A percentile compares a stretch with the other conserved stretches of the same genome.
Conservation (phyloP, 2,888 invertebrate genomes). For the Lacanobia wlatinum region DNA sequence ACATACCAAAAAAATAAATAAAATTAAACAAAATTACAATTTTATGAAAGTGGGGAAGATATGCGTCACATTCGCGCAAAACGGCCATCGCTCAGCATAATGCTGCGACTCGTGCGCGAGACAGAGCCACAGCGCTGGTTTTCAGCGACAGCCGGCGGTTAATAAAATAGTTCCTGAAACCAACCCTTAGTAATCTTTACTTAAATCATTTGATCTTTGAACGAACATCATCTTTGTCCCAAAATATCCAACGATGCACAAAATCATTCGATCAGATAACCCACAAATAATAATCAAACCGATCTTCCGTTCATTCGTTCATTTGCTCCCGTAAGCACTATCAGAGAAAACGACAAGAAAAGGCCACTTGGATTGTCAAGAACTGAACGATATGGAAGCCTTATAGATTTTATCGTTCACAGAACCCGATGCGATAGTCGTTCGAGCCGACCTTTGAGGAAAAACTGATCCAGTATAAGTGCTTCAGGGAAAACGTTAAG, state of each 20-base stretch:
- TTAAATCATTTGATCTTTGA: too few relatives aligned
- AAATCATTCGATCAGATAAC: constrained; percentile 1
- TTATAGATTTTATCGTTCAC: constrained; percentile 53
- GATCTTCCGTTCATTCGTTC: constrained; percentile 2
- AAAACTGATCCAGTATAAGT: constrained; percentile 25
- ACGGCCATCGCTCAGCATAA: too few relatives aligned
- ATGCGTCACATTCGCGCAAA: too few relatives aligned
- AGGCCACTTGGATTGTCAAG: constrained; percentile 48
- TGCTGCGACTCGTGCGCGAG: too few relatives aligned
- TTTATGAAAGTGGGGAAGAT: too few relatives aligned
- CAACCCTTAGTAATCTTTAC: too few relatives aligned
- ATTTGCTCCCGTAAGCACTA: constrained; percentile 40
- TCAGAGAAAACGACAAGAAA: constrained; percentile 45
- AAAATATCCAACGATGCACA: not conserved
- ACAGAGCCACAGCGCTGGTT: too few relatives aligned
- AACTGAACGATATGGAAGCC: constrained; percentile 28
- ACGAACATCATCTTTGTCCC: too few relatives aligned
- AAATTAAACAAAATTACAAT: too few relatives aligned
- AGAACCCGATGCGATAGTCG: constrained; percentile 27
- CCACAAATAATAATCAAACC: constrained; percentile 37
- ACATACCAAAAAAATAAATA: too few relatives aligned
- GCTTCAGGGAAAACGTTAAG: constrained; percentile 14
- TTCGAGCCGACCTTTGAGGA: constrained; percentile 42
- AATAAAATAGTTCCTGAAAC: too few relatives aligned
- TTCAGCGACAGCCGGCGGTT: too few relatives aligned